Base-by-base conservation (phyloP, 2,797 vertebrate genomes). In the Epinephelus awoara region DNA sequence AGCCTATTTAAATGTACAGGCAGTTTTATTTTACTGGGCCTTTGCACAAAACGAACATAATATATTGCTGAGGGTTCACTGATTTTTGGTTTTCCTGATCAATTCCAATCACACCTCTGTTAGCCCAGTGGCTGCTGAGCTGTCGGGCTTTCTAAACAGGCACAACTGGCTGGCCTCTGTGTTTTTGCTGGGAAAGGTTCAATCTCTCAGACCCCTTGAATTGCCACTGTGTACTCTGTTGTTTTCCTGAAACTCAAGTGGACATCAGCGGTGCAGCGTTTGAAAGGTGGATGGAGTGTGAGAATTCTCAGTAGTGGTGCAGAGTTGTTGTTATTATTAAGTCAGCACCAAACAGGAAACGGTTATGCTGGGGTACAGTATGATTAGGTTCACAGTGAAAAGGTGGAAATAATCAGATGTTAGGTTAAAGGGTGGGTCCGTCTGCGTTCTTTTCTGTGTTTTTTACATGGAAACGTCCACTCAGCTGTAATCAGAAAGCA, bases 211-310 rank as follows among this genome's bases (percentile, higher is more conserved):
- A 21, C 12, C 25, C 34, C 42, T 12, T 27, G 52, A 88, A 77
- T 47, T 54, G 71, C 57, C 49, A 70, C 29, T 8, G 1, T 61
- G 27, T 65, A 38, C 4, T 29, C 54, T 40, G 58, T 71, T 80
- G 23, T 77, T 74, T 83, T 75, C 44, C 61, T 38, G 21, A 73
- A 54, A 46, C 52, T 77, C 13, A 76, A 71, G 27, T 62, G 46
- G 54, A 40, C 19, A 59, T 74, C 59, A 46, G 12, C 1, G 0
- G 7, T 62, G 55, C 38, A 65, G 58, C 23, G 12, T 72, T 51
- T 75, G n/a, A 78, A 67, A 77, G 70, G 47, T 61, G n/a, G 59
- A 70, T 70, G 14, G 29, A 15, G 54, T 19, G 38, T 17, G 18
- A 58, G 14, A 38, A 18, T 44, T 49, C 38, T 25, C 18, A 25